Conservation (phyloP, 2,113 vertebrate genomes). For the Clarias macrocephalus region DNA sequence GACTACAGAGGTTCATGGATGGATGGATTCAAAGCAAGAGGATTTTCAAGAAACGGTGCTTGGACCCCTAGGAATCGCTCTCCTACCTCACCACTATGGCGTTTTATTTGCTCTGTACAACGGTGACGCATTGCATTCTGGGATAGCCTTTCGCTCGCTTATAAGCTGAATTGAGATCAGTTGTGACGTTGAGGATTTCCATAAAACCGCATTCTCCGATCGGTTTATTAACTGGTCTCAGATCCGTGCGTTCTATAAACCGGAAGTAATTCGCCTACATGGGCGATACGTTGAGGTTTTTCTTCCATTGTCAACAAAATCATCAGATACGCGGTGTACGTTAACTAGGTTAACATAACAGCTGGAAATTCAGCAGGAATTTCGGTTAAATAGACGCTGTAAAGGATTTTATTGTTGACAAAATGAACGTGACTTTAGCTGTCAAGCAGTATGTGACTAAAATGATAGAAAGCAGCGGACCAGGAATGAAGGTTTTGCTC, state of each 20-base stretch:
- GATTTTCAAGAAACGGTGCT: too few relatives aligned
- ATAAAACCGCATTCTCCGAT: fast-evolving
- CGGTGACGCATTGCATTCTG: conserved; percentile 37
- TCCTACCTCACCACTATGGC: conserved; percentile 44
- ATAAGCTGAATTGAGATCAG: conserved; percentile 32
- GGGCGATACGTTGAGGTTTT: conserved; percentile 1
- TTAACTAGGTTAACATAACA: background rate
- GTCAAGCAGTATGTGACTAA: conserved; percentile 93
- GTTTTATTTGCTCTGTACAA: background rate
- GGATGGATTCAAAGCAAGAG: too few relatives aligned
- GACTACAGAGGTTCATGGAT: too few relatives aligned
- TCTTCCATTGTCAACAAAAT: conserved; percentile 36
- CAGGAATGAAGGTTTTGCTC: conserved; percentile 94
- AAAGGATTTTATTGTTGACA: conserved; percentile 27
- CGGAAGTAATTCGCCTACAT: conserved; percentile 35
- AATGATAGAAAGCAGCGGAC: conserved; percentile 95
- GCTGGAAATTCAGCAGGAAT: background rate
- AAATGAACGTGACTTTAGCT: conserved; percentile 92
- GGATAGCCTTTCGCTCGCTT: background rate
- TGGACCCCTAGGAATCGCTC: background rate
- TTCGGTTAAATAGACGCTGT: background rate
- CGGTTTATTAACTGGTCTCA: background rate
- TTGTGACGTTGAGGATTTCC: background rate
- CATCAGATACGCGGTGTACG: background rate
- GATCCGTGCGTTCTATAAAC: conserved; percentile 12